Conservation (phyloP, 1,140 invertebrate species). For the Drosophila ambigua region DNA sequence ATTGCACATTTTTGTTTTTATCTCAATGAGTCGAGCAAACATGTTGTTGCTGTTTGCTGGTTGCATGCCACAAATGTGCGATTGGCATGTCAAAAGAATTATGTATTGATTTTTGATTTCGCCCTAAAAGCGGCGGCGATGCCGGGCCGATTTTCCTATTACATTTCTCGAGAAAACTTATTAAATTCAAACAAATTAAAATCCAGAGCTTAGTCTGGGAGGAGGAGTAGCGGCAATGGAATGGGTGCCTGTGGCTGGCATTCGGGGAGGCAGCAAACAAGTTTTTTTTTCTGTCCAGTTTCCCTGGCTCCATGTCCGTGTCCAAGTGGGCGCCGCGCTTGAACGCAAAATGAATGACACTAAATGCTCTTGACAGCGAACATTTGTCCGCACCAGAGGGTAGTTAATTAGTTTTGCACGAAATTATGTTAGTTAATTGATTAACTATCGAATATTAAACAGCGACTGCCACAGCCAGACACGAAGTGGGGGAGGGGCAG, state of each 20-base stretch:
- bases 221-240: neutral
- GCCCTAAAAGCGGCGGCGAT: conserved; percentile 49
- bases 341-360: conserved; percentile 73
- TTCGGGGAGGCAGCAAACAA: conserved; percentile 36
- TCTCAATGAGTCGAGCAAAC: conserved; percentile 78
- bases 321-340: conserved; percentile 70
- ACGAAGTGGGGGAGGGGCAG: neutral
- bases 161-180: conserved; percentile 40
- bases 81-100: conserved; percentile 82
- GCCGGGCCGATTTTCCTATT: conserved; percentile 6
- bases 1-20: conserved; percentile 69
- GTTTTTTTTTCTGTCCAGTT: conserved; percentile 18
- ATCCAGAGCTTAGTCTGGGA: conserved; percentile 12
- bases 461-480: conserved; percentile 6
- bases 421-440: conserved; percentile 82
- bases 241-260: conserved; percentile 1
- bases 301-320: neutral
- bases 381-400: conserved; percentile 65
- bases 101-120: conserved; percentile 82
- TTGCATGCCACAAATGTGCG: conserved; percentile 82
- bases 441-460: conserved; percentile 60
- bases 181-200: conserved; percentile 64
- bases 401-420: conserved; percentile 80
- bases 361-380: conserved; percentile 77
- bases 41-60: conserved; percentile 48